Base-by-base conservation (phyloP, 2,888 invertebrate species). In the Rhyacophila evoluta region DNA sequence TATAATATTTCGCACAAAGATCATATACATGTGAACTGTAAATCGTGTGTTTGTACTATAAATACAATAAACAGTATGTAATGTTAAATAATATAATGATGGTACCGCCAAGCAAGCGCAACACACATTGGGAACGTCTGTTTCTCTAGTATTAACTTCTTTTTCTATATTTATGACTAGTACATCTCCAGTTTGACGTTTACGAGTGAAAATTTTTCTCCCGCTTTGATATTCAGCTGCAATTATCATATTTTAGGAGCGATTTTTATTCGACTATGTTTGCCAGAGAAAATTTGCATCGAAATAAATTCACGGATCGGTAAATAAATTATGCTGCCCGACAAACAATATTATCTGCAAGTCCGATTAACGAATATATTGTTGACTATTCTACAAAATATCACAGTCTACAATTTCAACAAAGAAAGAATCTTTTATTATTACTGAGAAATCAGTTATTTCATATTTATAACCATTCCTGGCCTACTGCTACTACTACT, bases 221-320 rank as follows among this genome's bases (percentile, higher is more conserved):
- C 8, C 1, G 55, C 55, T 25, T 55, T 55, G 25, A 55, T 25
- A 55, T 55, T 55, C 55, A 55, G 25, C 8, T 25, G 25, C 55
- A 55, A 55, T 55, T 55, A 55, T 55, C 55, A 55, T 55, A 55
- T 55, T 55, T 55, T 55, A 55, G 19, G 25, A 25, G 25, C 19
- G 55, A 55, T 55, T 55, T 55, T 55, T 55, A 55, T 19, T 55
- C 55, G 55, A 55, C 55, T 19, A 8, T 55, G 55, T 55, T 55
- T 55, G 55, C 19, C 25, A 8, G 10, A 55, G 15, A 19, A 33
- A 55, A 55, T 55, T 25, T 55, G 19, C 55, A 55, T 55, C 10
- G 55, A 8, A 25, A 55, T 55, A 55, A 55, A 55, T 55, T 55
- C 55, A 55, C 15, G 25, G 25, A 55, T 25, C 19, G 19, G 55